Percentiles rank a stretch among this genome's conserved stretches.
Conservation (phyloP, 2,797 vertebrate genomes). For the Oreochromis mossambicus region DNA sequence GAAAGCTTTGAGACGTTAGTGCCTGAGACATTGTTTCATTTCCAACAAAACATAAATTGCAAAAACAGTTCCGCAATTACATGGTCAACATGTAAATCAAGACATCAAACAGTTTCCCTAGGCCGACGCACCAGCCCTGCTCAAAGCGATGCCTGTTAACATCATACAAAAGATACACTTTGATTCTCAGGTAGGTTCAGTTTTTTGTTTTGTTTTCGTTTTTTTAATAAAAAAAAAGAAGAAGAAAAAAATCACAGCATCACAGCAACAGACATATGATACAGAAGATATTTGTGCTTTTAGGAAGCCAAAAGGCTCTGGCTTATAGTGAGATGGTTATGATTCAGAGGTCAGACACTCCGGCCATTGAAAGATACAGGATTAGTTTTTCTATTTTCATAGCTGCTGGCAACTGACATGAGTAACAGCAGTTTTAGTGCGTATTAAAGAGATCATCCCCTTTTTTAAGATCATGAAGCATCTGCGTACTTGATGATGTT, state of each 20-base stretch:
- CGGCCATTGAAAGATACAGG: neutral
- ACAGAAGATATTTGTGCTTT: conserved; percentile 69
- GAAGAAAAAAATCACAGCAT: conserved; percentile 44
- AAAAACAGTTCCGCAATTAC: conserved; percentile 48
- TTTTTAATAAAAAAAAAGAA: neutral
- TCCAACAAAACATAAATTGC: conserved; percentile 1
- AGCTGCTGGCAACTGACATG: conserved; percentile 2
- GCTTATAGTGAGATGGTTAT: conserved; percentile 24
- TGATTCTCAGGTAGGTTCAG: neutral
- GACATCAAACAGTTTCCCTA: conserved; percentile 45
- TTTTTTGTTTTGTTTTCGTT: neutral
- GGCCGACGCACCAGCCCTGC: conserved; percentile 23
- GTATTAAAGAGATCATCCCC: neutral
- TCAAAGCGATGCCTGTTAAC: conserved; percentile 34
- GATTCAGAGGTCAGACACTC: conserved; percentile 10
- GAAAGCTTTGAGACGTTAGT: conserved; percentile 37
- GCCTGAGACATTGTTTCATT: conserved; percentile 52
- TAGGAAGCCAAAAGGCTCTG: conserved; percentile 39
- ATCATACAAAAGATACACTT: conserved; percentile 47
- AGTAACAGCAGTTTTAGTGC: conserved; percentile 11
- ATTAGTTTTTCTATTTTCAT: neutral
- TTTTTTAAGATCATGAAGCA: conserved; percentile 1
- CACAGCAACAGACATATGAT: conserved; percentile 49
- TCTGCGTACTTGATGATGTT: conserved; percentile 10
- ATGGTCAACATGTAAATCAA: conserved; percentile 72